Evolutionary conservation across 1,140 invertebrate genomes (phyloP).

Genomic region (Bombus waltoni): DNA sequence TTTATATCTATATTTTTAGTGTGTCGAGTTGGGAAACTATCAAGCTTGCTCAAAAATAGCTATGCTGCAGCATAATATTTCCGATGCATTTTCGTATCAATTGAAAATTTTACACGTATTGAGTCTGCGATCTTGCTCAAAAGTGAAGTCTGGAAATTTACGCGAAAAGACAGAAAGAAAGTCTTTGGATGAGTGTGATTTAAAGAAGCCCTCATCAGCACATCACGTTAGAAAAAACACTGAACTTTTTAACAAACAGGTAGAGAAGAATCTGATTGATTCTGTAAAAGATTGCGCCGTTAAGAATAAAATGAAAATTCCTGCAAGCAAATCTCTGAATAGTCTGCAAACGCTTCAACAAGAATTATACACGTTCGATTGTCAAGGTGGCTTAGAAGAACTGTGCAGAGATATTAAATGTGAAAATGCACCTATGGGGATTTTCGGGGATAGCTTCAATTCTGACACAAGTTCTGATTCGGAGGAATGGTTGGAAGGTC

Average conservation of each 20-base stretch:
- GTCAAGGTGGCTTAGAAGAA: slow-evolving; percentile 82
- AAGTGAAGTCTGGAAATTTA: slow-evolving; percentile 21
- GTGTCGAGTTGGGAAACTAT: slow-evolving; percentile 80
- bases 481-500: slow-evolving; percentile 51
- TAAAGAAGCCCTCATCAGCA: slow-evolving; percentile 18
- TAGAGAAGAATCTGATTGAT: slow-evolving; percentile 78
- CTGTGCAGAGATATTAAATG: slow-evolving; percentile 76
- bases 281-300: slow-evolving; percentile 75
- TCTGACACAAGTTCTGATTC: slow-evolving; percentile 63
- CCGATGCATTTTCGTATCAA: slow-evolving; percentile 79
- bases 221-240: slow-evolving; percentile 66
- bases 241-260: slow-evolving; percentile 77
- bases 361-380: slow-evolving; percentile 81
- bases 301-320: slow-evolving; percentile 78
- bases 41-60: slow-evolving; percentile 82
- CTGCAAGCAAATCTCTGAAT: slow-evolving; percentile 79
- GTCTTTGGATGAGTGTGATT: neutral
- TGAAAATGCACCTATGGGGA: slow-evolving; percentile 60
- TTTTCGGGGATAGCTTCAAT: slow-evolving; percentile 63
- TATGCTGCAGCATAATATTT: slow-evolving; percentile 79
- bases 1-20: slow-evolving; percentile 57
- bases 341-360: slow-evolving; percentile 76
- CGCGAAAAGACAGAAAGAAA: neutral
- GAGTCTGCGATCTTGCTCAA: slow-evolving; percentile 51
- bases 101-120: slow-evolving; percentile 77